These are phyloP conservation scores for Dasyornis broadbenti DNA, from an alignment of 2,113 vertebrate species.

Conservation along the genomic window DNA sequence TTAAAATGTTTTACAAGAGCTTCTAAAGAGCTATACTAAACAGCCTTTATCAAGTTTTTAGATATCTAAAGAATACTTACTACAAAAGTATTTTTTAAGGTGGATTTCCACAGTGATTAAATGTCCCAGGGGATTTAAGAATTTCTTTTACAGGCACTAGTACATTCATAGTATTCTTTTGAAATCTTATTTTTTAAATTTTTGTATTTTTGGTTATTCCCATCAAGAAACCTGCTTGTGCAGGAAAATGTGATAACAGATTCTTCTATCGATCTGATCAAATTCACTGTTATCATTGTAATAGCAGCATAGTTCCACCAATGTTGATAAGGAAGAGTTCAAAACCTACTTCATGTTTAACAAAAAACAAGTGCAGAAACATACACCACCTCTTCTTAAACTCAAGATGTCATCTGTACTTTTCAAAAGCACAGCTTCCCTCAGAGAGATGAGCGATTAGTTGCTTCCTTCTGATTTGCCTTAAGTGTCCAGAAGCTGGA, in stretches of 20 bases:
- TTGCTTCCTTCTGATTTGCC: background rate
- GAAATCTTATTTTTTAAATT: too few species aligned
- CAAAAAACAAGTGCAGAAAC: background rate
- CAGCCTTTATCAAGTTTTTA: background rate
- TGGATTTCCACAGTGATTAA: background rate
- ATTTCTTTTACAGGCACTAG: background rate
- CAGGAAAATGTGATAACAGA: background rate
- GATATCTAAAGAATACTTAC: background rate
- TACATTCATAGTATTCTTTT: background rate
- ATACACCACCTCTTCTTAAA: background rate
- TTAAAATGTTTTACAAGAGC: background rate
- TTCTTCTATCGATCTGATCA: background rate
- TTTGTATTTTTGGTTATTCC: background rate
- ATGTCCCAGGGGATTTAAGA: background rate
- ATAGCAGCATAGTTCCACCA: background rate
- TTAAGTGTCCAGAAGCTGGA: background rate
- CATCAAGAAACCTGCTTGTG: background rate
- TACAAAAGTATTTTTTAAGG: background rate
- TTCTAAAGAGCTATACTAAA: background rate
- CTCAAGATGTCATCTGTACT: rapidly evolving
- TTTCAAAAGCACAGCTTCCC: background rate
- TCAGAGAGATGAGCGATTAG: background rate
- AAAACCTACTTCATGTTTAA: background rate
- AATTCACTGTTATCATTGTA: background rate
- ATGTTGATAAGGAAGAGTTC: background rate